A percentile compares a stretch with the other conserved stretches of the same genome.
phyloP scores from a whole-genome alignment of 2,888 invertebrate genomes.

The Drymonia ruficornis region DNA sequence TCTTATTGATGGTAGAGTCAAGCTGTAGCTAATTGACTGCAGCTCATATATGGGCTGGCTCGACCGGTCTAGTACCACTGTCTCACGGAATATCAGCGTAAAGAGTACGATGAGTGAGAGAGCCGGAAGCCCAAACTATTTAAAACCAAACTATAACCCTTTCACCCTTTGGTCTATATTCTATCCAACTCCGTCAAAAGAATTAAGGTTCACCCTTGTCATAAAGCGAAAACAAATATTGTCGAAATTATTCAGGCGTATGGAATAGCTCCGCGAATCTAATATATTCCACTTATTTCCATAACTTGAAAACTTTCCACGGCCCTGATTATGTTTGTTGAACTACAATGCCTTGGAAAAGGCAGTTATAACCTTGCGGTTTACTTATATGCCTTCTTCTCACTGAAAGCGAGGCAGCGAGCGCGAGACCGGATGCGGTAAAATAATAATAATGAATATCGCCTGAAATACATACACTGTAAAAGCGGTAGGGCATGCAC shows the following conservation, averaged over 20 bases:
- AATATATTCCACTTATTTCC: conserved; percentile 2
- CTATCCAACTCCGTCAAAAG: conserved; percentile 21
- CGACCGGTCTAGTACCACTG: too few species aligned
- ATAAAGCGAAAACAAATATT: conserved; percentile 18
- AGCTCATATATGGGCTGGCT: too few species aligned
- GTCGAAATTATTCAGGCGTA: conserved; percentile 16
- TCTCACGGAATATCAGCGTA: too few species aligned
- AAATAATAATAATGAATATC: too few species aligned
- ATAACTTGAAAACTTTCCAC: conserved; percentile 4
- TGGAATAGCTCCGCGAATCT: neutral
- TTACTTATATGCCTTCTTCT: neutral
- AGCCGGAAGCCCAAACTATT: too few species aligned
- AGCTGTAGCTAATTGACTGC: too few species aligned
- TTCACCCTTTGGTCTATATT: conserved; percentile 3
- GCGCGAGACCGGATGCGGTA: too few species aligned
- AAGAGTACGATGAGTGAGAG: too few species aligned
- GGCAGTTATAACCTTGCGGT: neutral
- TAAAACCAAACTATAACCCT: neutral
- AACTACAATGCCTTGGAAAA: conserved; percentile 1
- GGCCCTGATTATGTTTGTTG: neutral
- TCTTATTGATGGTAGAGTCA: too few species aligned
- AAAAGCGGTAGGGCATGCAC: too few species aligned
- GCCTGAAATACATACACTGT: too few species aligned
- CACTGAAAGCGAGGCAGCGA: too few species aligned
- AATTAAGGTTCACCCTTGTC: conserved; percentile 17